Base-by-base conservation (phyloP, 2,113 vertebrate species). In the Notiomystis cincta region DNA sequence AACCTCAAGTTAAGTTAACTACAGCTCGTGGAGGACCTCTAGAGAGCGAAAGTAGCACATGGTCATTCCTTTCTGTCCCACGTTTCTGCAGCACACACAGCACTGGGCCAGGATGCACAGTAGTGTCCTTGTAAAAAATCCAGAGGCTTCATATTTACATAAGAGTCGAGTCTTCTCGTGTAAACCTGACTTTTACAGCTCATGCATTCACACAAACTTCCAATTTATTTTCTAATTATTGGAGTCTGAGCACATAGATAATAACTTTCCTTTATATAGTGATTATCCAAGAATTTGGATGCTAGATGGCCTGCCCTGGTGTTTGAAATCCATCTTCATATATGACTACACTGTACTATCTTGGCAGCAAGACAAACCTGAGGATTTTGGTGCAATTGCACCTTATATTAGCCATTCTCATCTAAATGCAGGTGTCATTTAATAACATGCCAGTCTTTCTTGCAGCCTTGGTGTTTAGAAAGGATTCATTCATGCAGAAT, bases 61-160 rank as follows among this genome's bases (percentile, higher is more conserved):
- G 69, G 19, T 11, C 15, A 1, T 51, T 66, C 7, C 7, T 31
- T 33, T 1, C 0, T 44, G 35, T 23, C 38, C 31, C 9, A 18
- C 2, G 1, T 19, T n/a, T 30, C 31, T 15, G 14, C 14, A 4
- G 45, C 22, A 4, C 12, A 1, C 10, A 4, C 17, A 40, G 20
- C 28, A 1, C n/a, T 9, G 54, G 30, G 62, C 24, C 66, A n/a
- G 48, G 15, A 11, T 3, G 57, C 28, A 5, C 31, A 6, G 19
- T 1, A 7, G 4, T 17, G 15, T 15, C 11, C 1, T 9, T 13
- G 13, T 13, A 8, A 51, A 31, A 57, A 80, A 73, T 17, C 19
- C 5, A 1, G 1, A 38, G 7, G 14, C 0, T 33, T 50, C 30
- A 13, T 20, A 2, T 44, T 90, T 40, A 30, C 2, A 0, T 4